These are phyloP conservation scores for Dicyrtomina minuta DNA, from an alignment of 2,888 invertebrate genomes.

Conservation along the genomic window DNA sequence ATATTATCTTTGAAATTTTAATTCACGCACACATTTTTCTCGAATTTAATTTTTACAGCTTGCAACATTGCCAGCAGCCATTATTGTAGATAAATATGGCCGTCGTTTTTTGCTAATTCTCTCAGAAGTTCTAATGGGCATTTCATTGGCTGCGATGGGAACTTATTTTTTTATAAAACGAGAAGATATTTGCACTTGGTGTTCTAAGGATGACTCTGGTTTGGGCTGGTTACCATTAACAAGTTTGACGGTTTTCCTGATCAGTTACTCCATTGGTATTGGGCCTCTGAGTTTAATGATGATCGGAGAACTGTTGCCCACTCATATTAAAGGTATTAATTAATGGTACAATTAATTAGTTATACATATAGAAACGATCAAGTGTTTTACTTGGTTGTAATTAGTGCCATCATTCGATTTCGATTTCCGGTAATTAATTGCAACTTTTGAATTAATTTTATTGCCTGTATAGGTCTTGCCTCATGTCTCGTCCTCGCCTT, in stretches of 20 bases:
- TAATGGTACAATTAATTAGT: not conserved
- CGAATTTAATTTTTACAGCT: conserved; percentile 33
- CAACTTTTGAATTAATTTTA: not conserved
- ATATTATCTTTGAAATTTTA: no score
- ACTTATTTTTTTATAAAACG: conserved; percentile 40
- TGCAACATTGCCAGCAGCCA: conserved; percentile 46
- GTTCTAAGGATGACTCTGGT: conserved; percentile 10
- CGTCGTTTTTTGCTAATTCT: conserved; percentile 47
- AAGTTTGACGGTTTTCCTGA: conserved; percentile 44
- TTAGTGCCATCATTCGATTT: no score
- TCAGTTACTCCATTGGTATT: conserved; percentile 48
- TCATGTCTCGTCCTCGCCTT: conserved; percentile 44
- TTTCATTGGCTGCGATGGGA: conserved; percentile 42
- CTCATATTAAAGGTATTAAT: conserved; percentile 45
- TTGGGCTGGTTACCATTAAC: conserved; percentile 46
- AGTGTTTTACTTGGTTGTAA: no score
- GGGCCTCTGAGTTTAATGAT: conserved; percentile 48
- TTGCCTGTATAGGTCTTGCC: conserved; percentile 35
- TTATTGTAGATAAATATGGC: conserved; percentile 48
- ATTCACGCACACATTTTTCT: conserved; percentile 2
- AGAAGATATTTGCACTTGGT: conserved; percentile 21
- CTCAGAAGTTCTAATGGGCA: conserved; percentile 45
- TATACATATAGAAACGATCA: no score
- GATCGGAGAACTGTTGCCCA: conserved; percentile 51
- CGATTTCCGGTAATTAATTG: not conserved